Base-by-base conservation (phyloP, 2,888 invertebrate species). In the Drosophila histrio region DNA sequence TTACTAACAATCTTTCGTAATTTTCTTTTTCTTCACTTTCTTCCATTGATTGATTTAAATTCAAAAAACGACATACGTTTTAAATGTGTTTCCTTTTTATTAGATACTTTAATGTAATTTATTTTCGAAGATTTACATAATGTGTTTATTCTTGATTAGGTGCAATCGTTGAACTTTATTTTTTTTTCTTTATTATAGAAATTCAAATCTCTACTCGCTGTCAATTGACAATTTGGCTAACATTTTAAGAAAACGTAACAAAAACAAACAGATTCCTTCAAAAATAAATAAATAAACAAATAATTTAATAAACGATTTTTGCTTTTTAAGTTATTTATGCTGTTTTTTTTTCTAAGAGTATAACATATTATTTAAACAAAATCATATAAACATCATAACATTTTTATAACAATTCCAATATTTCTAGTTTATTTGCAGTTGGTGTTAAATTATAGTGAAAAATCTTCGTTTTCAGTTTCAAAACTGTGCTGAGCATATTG, bases 161-260 rank as follows among this genome's bases (percentile, higher is more conserved):
- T 64, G 64, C 58, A 64, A 47, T 58, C 30, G 26, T 56, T 46
- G 36, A 46, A 47, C 9, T 46, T 44, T 46, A 22, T 44, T 46
- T 19, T 13, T 6, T 46, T 44, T 46, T 15, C 36, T 46, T 19
- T 13, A 17, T 24, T 5, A 24, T 34, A 7, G 13, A 56, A 56
- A 36, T 28, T 32, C 13, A 36, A 11, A 43, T 59, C n/a, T 38
- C n/a, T 41, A 39, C 32, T 47, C 30, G 19, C 36, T 59, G 65
- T 60, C 44, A 65, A 59, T 65, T 66, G 19, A 67, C 61, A 62
- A 52, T 58, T 68, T 64, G 47, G 32, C 59, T 63, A 72, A 68
- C 56, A 53, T 21, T 62, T 62, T 9, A 38, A 22, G 21, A 59
- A 57, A 46, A 50, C 26, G 13, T 60, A 58, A 58, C 21, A 58